phyloP scores from a whole-genome alignment of 1,140 invertebrate species.

The Megathymus violae region DNA sequence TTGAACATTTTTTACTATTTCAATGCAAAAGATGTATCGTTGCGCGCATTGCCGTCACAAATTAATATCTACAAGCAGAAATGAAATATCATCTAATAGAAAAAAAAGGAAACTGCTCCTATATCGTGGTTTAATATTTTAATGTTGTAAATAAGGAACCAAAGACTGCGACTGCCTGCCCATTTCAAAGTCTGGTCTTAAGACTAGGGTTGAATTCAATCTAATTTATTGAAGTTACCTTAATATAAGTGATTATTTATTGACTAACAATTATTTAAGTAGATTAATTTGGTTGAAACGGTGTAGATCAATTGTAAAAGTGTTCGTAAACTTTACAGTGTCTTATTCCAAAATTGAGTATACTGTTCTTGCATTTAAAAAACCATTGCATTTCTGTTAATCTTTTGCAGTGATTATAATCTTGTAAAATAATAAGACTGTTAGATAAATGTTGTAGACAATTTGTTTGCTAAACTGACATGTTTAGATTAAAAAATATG shows the following conservation, averaged over 20 bases:
- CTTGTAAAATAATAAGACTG: constrained; percentile 81
- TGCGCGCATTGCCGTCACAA: constrained; percentile 66
- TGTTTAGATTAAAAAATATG: constrained; percentile 68
- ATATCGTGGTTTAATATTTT: constrained; percentile 41
- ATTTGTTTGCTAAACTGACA: constrained; percentile 63
- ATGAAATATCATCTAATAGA: constrained; percentile 67
- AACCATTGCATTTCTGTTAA: constrained; percentile 70
- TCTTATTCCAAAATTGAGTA: constrained; percentile 37
- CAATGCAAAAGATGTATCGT: constrained; percentile 51
- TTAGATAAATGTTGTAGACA: constrained; percentile 79
- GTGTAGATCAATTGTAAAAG: constrained; percentile 31
- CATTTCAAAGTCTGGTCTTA: constrained; percentile 51
- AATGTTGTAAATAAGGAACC: constrained; percentile 73
- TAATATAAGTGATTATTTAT: constrained; percentile 80
- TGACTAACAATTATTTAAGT: constrained; percentile 64
- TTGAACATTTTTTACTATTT: constrained; percentile 42
- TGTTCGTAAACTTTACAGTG: constrained; percentile 31
- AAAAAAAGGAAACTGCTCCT: constrained; percentile 65
- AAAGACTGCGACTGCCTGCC: constrained; percentile 74
- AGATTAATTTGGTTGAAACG: constrained; percentile 37
- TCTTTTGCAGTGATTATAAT: constrained; percentile 70
- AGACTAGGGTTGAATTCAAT: constrained; percentile 51
- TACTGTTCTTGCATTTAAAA: constrained; percentile 64
- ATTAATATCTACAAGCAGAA: constrained; percentile 69
- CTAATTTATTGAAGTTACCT: constrained; percentile 80